phyloP scores from a whole-genome alignment of 2,888 invertebrate genomes.

The Plagiodera versicolora region DNA sequence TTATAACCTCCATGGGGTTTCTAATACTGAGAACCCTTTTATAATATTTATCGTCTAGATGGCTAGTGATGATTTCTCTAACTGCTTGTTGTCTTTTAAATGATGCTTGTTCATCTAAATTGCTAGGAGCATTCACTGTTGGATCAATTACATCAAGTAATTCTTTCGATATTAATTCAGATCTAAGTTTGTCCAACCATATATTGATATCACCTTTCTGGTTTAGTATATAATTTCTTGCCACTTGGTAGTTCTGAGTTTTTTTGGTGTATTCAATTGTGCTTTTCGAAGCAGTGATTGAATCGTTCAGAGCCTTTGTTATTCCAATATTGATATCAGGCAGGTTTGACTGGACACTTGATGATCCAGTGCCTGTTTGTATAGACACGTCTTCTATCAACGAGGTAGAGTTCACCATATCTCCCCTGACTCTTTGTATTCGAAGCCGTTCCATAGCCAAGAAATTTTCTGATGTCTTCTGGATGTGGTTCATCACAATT shows the following conservation, averaged over 20 bases:
- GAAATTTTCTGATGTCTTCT: constrained; percentile 1
- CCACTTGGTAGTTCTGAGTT: constrained; percentile 4
- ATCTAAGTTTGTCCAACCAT: constrained; percentile 8
- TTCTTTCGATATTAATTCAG: constrained; percentile 1
- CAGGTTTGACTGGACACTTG: neutral
- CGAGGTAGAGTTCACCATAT: neutral
- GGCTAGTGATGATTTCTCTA: constrained; percentile 14
- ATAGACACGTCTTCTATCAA: no score
- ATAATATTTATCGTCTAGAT: constrained; percentile 10
- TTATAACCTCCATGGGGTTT: constrained; percentile 9
- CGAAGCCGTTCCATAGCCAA: neutral
- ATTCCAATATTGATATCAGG: neutral
- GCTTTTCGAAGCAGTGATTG: constrained; percentile 2
- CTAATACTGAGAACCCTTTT: constrained; percentile 6
- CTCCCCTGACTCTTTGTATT: neutral
- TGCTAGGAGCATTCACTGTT: neutral
- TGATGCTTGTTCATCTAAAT: neutral
- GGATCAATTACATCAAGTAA: constrained; percentile 1
- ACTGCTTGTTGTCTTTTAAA: constrained; percentile 7
- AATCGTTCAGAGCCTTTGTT: constrained; percentile 2
- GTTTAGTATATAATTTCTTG: constrained; percentile 1
- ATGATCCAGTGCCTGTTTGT: neutral
- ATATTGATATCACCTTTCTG: neutral
- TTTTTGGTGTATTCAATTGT: neutral
- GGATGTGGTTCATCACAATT: constrained; percentile 3